These are phyloP conservation scores for Chaetodon trifascialis DNA, from an alignment of 2,113 vertebrate species.

Conservation along the genomic window DNA sequence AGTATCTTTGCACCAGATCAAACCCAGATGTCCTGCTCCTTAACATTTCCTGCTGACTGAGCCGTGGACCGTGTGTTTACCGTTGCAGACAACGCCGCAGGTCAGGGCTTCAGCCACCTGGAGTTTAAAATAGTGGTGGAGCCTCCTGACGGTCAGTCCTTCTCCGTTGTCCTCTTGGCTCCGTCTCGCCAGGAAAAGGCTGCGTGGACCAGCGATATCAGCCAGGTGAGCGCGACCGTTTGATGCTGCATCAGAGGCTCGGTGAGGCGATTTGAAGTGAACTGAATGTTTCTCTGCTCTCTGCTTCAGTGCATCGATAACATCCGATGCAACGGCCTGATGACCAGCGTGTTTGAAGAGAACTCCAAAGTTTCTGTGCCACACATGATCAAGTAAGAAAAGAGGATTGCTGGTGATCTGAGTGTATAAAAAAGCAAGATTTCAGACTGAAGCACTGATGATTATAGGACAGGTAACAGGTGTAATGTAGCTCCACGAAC, in stretches of 20 bases:
- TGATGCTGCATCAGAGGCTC: background rate
- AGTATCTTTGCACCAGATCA: constrained; percentile 71
- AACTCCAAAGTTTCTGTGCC: constrained; percentile 98
- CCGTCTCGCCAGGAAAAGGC: constrained; percentile 96
- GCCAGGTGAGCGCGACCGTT: constrained; percentile 86
- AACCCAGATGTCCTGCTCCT: background rate
- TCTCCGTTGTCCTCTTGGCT: constrained; percentile 93
- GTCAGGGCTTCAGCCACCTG: constrained; percentile 93
- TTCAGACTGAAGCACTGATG: background rate
- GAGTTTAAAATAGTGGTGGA: constrained; percentile 96
- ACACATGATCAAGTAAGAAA: constrained; percentile 97
- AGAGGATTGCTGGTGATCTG: background rate
- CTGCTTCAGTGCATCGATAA: constrained; percentile 93
- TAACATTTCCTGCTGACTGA: background rate
- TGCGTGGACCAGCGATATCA: constrained; percentile 97
- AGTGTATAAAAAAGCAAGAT: background rate
- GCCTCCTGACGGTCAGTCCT: constrained; percentile 86
- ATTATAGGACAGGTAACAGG: no score
- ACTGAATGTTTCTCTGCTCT: background rate
- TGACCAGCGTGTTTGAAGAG: constrained; percentile 98
- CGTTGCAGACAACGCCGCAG: constrained; percentile 88
- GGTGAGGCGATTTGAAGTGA: background rate
- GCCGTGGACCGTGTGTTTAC: background rate
- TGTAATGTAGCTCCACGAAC: no score
- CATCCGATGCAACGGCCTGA: constrained; percentile 97